Base-by-base conservation (phyloP, 2,797 vertebrate species). In the Gymnothorax reevesii region DNA sequence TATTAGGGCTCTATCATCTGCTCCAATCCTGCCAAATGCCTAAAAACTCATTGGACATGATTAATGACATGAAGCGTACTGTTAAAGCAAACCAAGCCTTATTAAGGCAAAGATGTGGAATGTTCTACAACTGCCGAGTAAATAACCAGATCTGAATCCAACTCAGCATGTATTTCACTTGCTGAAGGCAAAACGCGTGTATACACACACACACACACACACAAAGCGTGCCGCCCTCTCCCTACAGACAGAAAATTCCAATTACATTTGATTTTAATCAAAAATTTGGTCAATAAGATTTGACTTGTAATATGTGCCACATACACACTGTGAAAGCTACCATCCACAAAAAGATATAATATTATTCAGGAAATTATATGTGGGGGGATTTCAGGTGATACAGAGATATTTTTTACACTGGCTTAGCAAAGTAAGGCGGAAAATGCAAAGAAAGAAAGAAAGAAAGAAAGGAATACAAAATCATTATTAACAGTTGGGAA, bases 321-420 rank as follows among this genome's bases (percentile, higher is more conserved):
- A 75, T 57, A 87, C 82, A 66, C 83, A 71, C 33, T 42, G 33
- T 83, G 79, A 83, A 71, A 80, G 85, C 79, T 60, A 71, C 86
- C 86, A 89, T 88, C 83, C 86, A 85, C n/a, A 91, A 91, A 85
- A 82, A 33, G 80, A 59, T 84, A 79, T 88, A 91, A 77, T 86
- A 90, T 90, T 84, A 91, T 90, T 90, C 84, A 83, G 52, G 87
- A 86, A 89, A 84, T 87, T 88, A 90, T 85, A 87, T 71, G 82
- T 80, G 69, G 83, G 84, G 15, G 80, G 83, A 87, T 88, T 91
- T 84, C 79, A 59, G 87, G 82, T 88, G 88, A 66, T 83, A 86
- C 64, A 85, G 82, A 49, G 55, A 69, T 27, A 75, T 83, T 87
- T 80, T 60, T 85, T 86, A 85, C 49, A 57, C 77, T 62, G 80